phyloP scores from a whole-genome alignment of 2,113 vertebrate genomes.

The Anoura caudifer region DNA sequence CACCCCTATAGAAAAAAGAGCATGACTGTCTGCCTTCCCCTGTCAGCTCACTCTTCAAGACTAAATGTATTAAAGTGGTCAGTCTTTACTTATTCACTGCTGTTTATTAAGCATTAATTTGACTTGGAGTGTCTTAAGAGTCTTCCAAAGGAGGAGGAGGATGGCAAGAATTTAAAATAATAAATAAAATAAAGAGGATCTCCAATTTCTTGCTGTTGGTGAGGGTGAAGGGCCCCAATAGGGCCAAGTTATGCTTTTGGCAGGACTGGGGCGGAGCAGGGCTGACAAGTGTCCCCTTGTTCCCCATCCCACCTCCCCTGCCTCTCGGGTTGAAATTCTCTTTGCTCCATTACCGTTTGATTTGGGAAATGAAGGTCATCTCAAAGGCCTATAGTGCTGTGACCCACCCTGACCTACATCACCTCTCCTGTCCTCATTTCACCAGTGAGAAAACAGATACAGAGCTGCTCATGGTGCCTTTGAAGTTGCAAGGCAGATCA shows the following conservation, averaged over 20 bases:
- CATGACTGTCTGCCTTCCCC: background rate
- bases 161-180: background rate
- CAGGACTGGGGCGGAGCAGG: background rate
- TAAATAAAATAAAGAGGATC: background rate
- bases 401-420: background rate
- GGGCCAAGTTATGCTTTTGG: background rate
- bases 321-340: background rate
- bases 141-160: background rate
- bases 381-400: background rate
- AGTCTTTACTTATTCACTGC: background rate
- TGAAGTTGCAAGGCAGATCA: background rate
- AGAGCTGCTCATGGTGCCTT: background rate
- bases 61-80: background rate
- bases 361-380: background rate
- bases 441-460: background rate
- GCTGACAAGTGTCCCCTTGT: no score
- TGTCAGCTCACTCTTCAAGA: background rate
- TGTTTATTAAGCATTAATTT: background rate
- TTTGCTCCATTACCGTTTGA: background rate
- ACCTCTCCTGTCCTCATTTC: background rate
- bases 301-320: background rate
- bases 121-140: background rate
- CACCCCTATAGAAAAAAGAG: background rate
- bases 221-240: accelerated
- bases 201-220: background rate